Evolutionary conservation across 2,113 vertebrate species (phyloP), one percentile per base, ranked within the genome.

Genomic region (Origma solitaria): DNA sequence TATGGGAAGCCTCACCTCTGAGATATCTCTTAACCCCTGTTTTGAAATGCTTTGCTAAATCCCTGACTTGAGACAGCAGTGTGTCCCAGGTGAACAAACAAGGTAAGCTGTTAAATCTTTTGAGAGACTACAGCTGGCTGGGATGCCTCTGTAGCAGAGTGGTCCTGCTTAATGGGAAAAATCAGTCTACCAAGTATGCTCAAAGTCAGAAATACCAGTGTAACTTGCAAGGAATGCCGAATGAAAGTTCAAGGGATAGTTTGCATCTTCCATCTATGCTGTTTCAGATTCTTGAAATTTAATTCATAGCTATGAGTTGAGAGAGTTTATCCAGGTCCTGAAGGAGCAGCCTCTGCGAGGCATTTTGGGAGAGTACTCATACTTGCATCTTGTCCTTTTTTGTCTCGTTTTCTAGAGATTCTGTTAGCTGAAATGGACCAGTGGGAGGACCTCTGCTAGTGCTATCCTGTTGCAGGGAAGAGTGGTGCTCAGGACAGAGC

Each of bases 241-340:
- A 78, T 65, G 62, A 62, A 92, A 82, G 33, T 71, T 53, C 37
- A 72, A 60, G 51, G 38, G 15, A 90, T 82, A 80, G 70, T 95
- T 95, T 90, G 57, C n/a, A 37, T 91, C 84, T 95, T 54, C 61
- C 51, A 80, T 91, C 79, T 76, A 45, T 37, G 49, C 91, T 91
- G 50, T 50, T 95, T 91, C 42, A 62, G 84, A 95, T 97, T 96
- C 89, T 84, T 96, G 73, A 62, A 84, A 91, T 94, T 83, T 89
- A 94, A 87, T 94, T 91, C 86, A 76, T 92, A 91, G 33, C 70
- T 81, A 3, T 33, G 86, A 85, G 77, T 91, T 95, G 84, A 80
- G 86, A 84, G 81, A 79, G 23, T 87, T 94, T 91, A 72, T 89
- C 45, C 84, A 65, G 65, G 51, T 94, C 81, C 73, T 27, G 57